These are phyloP conservation scores for Fregata magnificens DNA, from an alignment of 2,113 vertebrate species.

Conservation along the genomic window DNA sequence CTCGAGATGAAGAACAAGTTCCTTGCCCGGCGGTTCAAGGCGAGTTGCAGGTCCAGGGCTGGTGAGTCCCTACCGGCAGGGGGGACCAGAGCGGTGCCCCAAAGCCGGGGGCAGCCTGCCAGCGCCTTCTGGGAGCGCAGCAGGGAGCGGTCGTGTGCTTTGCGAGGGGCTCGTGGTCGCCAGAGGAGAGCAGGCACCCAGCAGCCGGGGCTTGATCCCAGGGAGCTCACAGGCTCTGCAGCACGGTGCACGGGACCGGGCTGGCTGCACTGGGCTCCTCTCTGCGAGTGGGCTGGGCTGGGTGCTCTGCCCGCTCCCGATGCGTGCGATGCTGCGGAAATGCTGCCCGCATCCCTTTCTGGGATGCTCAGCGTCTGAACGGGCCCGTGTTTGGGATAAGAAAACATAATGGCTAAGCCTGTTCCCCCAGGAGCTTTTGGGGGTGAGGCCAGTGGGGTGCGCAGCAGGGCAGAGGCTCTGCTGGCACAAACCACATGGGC, in stretches of 20 bases:
- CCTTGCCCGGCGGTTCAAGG: conserved; percentile 96
- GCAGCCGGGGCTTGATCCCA: fast-evolving
- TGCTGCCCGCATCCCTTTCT: background rate
- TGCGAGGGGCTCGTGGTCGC: fast-evolving
- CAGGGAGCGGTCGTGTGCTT: fast-evolving
- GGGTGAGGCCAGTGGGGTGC: background rate
- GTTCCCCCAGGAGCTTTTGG: background rate
- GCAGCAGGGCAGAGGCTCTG: background rate
- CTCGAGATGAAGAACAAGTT: conserved; percentile 99
- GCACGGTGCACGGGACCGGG: fast-evolving
- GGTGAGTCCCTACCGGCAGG: background rate
- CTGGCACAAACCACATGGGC: fast-evolving
- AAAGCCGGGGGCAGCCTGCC: fast-evolving
- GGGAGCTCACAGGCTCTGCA: background rate
- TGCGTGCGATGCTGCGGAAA: fast-evolving
- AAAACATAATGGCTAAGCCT: background rate
- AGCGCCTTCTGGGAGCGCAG: fast-evolving
- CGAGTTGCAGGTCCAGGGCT: background rate
- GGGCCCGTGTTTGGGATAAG: background rate
- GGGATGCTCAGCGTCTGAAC: fast-evolving
- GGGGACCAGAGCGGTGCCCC: background rate
- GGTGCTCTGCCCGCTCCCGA: background rate
- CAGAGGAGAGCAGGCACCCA: background rate
- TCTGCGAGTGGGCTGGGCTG: background rate
- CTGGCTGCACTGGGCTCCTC: background rate